phyloP scores from a whole-genome alignment of 2,113 vertebrate genomes.

The Hemichromis elongatus region DNA sequence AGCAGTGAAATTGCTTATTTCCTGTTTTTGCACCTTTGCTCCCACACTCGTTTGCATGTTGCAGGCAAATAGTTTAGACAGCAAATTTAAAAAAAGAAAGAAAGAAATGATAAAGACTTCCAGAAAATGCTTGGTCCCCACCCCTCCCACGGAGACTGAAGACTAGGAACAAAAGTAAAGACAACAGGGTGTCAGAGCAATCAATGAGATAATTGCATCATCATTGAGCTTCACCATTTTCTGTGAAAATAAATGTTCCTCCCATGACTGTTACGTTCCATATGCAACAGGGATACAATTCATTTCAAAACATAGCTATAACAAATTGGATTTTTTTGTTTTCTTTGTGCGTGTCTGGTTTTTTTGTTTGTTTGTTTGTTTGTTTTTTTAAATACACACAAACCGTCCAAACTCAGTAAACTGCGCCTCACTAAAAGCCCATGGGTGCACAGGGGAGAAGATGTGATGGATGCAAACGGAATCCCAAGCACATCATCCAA shows the following conservation, averaged over 20 bases:
- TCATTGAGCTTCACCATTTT: neutral
- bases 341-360: neutral
- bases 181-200: neutral
- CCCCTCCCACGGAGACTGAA: neutral
- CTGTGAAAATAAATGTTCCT: neutral
- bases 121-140: accelerated
- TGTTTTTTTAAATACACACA: neutral
- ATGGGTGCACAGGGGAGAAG: neutral
- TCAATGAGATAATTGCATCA: neutral
- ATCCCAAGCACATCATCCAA: neutral
- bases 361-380: neutral
- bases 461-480: conserved; percentile 11
- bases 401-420: neutral
- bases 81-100: neutral
- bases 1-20: neutral
- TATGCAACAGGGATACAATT: neutral
- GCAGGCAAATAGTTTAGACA: neutral
- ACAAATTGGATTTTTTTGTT: neutral
- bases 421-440: neutral
- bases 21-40: conserved; percentile 10
- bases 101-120: neutral
- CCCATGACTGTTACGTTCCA: neutral
- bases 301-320: neutral
- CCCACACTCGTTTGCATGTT: neutral
- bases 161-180: neutral